Evolutionary conservation across 2,797 vertebrate species (phyloP).

Genomic region (Labroides dimidiatus): DNA sequence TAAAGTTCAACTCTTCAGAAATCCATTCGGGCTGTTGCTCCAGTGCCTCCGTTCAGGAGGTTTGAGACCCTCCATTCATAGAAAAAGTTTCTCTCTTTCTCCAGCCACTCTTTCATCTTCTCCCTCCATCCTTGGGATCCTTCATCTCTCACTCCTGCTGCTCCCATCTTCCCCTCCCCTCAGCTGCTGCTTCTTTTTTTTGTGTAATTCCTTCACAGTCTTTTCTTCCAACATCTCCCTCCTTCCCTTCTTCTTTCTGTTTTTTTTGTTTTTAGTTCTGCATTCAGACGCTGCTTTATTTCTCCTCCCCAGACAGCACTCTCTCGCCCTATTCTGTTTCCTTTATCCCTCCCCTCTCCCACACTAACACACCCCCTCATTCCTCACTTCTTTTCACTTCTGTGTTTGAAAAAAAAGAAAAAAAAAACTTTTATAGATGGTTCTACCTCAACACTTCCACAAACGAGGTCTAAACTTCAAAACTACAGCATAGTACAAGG

Average conservation of each 20-base stretch:
- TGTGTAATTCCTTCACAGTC: constrained; percentile 76
- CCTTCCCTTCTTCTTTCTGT: constrained; percentile 15
- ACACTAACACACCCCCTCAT: constrained; percentile 7
- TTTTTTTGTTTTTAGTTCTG: constrained; percentile 61
- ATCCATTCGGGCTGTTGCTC: constrained; percentile 58
- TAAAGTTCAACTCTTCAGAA: constrained; percentile 65
- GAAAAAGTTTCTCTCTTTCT: constrained; percentile 57
- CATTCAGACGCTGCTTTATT: constrained; percentile 70
- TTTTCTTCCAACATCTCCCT: constrained; percentile 56
- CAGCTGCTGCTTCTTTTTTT: constrained; percentile 60
- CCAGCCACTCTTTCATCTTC: constrained; percentile 52
- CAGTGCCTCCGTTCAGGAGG: constrained; percentile 36
- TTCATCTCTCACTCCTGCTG: constrained; percentile 60
- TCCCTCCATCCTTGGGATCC: constrained; percentile 61
- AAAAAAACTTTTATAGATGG: constrained; percentile 77
- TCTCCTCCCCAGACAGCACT: constrained; percentile 71
- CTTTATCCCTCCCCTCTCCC: constrained; percentile 58
- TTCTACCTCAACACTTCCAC: constrained; percentile 90
- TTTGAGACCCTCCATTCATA: constrained; percentile 41
- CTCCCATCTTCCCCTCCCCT: constrained; percentile 52
- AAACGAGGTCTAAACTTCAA: constrained; percentile 87
- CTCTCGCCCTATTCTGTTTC: constrained; percentile 56
- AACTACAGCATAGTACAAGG: constrained; percentile 87
- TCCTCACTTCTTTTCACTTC: constrained; percentile 58
- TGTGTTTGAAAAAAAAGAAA: constrained; percentile 59